Base-by-base conservation (phyloP, 2,797 vertebrate species). In the Falco berigora region DNA sequence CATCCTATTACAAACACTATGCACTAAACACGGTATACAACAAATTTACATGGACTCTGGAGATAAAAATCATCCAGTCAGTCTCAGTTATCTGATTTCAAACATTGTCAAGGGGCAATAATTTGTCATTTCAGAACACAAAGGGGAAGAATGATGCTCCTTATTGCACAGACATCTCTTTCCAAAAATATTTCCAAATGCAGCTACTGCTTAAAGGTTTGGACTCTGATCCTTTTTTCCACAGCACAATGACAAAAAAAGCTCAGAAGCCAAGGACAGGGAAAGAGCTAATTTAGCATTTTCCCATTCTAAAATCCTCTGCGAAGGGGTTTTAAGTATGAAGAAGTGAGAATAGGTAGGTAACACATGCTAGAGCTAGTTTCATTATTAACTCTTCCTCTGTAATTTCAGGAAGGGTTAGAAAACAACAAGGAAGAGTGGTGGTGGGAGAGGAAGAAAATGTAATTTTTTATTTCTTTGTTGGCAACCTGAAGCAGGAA, bases 191-290 rank as follows among this genome's bases (percentile, higher is more conserved):
- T 94, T 95, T 95, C 94, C 81, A 96, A 96, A 96, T 85, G 86
- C 68, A 92, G 95, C 77, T 74, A 76, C 92, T 92, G 78, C 96
- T 96, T 95, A 95, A 96, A 95, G 94, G 94, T 96, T 95, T 93
- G 94, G 94, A 95, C 88, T 92, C 84, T 96, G 93, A 97, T 95
- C 96, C 95, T 93, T 96, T 97, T 95, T 94, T 92, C 92, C 92
- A 91, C 53, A 92, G 90, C 83, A 94, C 94, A 96, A 89, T 91
- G 89, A 89, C 85, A 95, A 72, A 82, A 85, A 96, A 93, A 59
- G 23, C 95, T 90, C 14, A 3, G 75, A 94, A 97, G 46, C 56
- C 82, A 92, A 96, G 92, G 96, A 97, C 87, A 89, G 82, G 64
- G 46, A 94, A 97, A 91, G 87, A 95, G 92, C 87, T 96, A 94